Evolutionary conservation across 2,113 vertebrate genomes (phyloP), one percentile per base, ranked within the genome.

Genomic region (Lepidothrix coronata): DNA sequence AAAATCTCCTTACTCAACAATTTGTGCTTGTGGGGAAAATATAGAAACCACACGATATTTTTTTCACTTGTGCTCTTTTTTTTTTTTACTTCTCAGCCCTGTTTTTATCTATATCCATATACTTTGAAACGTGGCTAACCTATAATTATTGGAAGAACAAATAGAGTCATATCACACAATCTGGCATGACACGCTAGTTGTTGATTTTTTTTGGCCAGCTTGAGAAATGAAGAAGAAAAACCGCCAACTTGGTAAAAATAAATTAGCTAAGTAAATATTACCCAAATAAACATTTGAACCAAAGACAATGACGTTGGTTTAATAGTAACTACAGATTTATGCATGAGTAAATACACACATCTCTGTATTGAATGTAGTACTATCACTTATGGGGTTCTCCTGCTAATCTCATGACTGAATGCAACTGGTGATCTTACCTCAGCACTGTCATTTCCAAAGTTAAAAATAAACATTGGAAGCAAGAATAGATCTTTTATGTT

Each of bases 1-100:
- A 97, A 97, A 98, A 97, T 98, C 94, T 97, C 97, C 97, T 98
- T 97, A 97, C 96, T 98, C 96, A 96, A 97, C 97, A 97, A 75
- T 96, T 97, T 97, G 81, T 96, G 96, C 96, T 96, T 88, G 78
- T 89, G 91, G 95, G 81, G 94, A 95, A 91, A 90, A 96, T 92
- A 75, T 48, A 97, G 94, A 97, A 97, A 97, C 97, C 94, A 91
- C 93, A 85, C 59, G 24, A 27, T 77, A 62, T 87, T 78, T 85
- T 93, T 83, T 96, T 89, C 89, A 73, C 88, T 96, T 91, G 73
- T 80, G 85, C 71, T 94, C 71, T 94, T 90, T 96, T 95, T 90
- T 95, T 89, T 90, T n/a, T 58, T 37, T 24, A 94, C 71, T 91
- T 95, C 91, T 97, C 80, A 89, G 89, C 67, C 86, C 62, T 96